phyloP scores from a whole-genome alignment of 2,888 invertebrate genomes.

The Polydrusus cervinus region DNA sequence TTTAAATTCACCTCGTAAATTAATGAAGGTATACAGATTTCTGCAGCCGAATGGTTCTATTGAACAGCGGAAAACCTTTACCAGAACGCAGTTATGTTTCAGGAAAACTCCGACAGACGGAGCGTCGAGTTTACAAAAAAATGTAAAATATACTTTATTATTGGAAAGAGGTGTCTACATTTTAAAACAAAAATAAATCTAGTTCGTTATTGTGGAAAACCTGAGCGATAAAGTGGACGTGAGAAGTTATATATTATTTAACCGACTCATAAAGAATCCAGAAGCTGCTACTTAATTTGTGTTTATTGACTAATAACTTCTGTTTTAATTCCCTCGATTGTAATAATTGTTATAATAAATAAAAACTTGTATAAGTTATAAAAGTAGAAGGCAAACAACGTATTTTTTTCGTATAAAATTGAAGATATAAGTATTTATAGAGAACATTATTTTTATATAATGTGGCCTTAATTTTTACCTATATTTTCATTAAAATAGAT shows the following conservation, averaged over 20 bases:
- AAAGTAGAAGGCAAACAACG: too few species aligned
- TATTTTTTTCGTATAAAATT: too few species aligned
- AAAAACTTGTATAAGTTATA: too few species aligned
- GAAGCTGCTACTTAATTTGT: not conserved
- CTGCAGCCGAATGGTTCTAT: slow-evolving; percentile 1
- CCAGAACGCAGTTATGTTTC: not conserved
- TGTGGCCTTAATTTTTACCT: too few species aligned
- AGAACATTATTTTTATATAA: too few species aligned
- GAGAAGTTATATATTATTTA: not conserved
- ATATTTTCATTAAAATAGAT: too few species aligned
- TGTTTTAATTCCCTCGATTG: too few species aligned
- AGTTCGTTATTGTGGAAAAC: not conserved
- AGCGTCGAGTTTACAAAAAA: not conserved
- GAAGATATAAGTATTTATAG: too few species aligned
- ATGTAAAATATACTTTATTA: not conserved
- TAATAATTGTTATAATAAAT: too few species aligned
- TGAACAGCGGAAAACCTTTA: slow-evolving; percentile 2
- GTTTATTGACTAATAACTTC: not conserved
- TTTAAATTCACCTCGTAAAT: slow-evolving; percentile 12
- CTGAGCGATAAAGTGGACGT: not conserved
- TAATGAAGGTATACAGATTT: slow-evolving; percentile 1
- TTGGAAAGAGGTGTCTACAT: not conserved
- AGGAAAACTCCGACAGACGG: slow-evolving; percentile 4
- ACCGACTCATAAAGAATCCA: not conserved
- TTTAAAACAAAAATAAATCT: slow-evolving; percentile 2